Evolutionary conservation across 2,113 vertebrate species (phyloP).

Genomic region (Ophthalmotilapia sp.): DNA sequence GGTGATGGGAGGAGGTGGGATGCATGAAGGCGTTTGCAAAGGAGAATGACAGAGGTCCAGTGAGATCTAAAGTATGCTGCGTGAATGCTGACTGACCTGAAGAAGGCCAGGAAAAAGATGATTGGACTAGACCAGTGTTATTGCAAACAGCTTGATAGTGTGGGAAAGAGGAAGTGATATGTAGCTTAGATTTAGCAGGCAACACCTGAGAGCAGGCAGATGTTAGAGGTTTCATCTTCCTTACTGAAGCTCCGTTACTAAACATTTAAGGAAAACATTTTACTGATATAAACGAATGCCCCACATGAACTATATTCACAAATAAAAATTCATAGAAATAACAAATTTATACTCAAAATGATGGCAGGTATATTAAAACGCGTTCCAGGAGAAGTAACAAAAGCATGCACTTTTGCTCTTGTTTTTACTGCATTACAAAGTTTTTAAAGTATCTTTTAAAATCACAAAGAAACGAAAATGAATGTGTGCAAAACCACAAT

Average conservation of each 20-base stretch:
- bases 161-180: rapidly evolving
- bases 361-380: background rate
- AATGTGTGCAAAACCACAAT: background rate
- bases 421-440: background rate
- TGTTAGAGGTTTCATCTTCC: rapidly evolving
- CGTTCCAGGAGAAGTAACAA: background rate
- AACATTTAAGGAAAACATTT: background rate
- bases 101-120: background rate
- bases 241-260: background rate
- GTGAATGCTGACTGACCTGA: background rate
- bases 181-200: background rate
- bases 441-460: background rate
- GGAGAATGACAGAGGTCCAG: background rate
- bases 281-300: rapidly evolving
- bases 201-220: background rate
- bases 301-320: background rate
- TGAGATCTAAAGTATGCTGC: background rate
- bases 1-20: background rate
- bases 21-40: background rate
- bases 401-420: background rate
- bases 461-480: background rate
- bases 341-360: background rate
- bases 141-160: background rate
- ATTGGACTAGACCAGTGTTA: rapidly evolving
- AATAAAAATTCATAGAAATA: rapidly evolving